Conservation (phyloP, 2,888 invertebrate species). For the Noctua comes region DNA sequence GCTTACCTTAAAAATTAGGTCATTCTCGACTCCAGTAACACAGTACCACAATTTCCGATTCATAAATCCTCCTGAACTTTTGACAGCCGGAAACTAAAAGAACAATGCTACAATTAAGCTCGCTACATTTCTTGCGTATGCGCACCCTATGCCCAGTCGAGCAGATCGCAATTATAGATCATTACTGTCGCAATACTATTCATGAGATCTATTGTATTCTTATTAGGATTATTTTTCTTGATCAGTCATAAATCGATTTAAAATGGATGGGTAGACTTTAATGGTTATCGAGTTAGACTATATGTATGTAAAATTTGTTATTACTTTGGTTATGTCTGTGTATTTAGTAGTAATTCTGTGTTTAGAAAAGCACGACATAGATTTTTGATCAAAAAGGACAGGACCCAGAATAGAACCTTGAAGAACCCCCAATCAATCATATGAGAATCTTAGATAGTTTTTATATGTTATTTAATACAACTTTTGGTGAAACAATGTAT, state of each 20-base stretch:
- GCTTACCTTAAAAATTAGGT: not conserved
- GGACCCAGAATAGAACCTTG: constrained; percentile 20
- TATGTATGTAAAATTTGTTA: not conserved
- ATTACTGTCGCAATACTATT: constrained; percentile 66
- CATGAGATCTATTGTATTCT: constrained; percentile 74
- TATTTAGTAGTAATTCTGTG: not conserved
- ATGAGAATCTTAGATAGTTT: not conserved
- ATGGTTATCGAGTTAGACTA: constrained; percentile 26
- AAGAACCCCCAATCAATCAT: not conserved
- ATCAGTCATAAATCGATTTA: constrained; percentile 53
- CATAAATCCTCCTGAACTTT: constrained; percentile 60
- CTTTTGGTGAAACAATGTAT: constrained; percentile 39
- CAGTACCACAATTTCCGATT: constrained; percentile 18
- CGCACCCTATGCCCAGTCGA: constrained; percentile 65
- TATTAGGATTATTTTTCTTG: constrained; percentile 66
- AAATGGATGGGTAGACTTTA: constrained; percentile 33
- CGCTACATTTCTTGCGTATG: constrained; percentile 67
- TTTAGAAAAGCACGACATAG: not conserved
- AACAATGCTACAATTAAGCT: constrained; percentile 71
- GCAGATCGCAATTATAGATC: constrained; percentile 65
- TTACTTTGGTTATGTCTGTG: not conserved
- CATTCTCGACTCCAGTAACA: not conserved
- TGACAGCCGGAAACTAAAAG: constrained; percentile 70
- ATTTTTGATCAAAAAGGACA: not conserved
- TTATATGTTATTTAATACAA: not conserved